Percentiles rank a stretch among this genome's conserved stretches.
Evolutionary conservation across 2,113 vertebrate genomes (phyloP).

Genomic region (Pholis gunnellus): DNA sequence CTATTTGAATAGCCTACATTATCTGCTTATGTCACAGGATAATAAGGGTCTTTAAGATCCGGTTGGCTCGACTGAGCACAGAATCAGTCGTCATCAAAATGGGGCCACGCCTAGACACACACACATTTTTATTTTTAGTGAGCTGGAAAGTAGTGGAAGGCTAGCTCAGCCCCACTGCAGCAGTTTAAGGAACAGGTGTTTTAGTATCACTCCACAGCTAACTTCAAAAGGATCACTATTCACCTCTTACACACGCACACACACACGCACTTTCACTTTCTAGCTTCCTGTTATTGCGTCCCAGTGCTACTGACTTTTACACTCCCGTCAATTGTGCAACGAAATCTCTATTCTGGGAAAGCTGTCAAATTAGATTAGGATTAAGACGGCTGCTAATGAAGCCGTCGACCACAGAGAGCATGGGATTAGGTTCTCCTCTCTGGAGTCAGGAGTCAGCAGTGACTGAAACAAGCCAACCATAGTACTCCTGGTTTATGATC

Average conservation of each 20-base stretch:
- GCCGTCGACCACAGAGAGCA: slow-evolving; percentile 40
- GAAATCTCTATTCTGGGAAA: slow-evolving; percentile 70
- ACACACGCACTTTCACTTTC: slow-evolving; percentile 16
- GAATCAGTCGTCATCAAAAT: slow-evolving; percentile 33
- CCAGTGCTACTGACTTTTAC: slow-evolving; percentile 18
- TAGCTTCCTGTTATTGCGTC: slow-evolving; percentile 41
- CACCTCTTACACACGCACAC: neutral
- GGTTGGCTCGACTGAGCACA: slow-evolving; percentile 8
- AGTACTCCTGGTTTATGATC: neutral
- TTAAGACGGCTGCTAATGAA: slow-evolving; percentile 71
- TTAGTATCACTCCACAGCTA: neutral
- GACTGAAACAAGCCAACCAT: slow-evolving; percentile 22
- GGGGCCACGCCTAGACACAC: neutral
- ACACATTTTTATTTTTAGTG: slow-evolving; percentile 16
- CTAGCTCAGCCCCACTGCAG: neutral
- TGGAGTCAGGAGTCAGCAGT: slow-evolving; percentile 52
- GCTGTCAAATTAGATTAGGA: slow-evolving; percentile 77
- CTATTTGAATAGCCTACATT: slow-evolving; percentile 16
- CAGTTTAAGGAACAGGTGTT: slow-evolving; percentile 10
- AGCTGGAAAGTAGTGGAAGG: neutral
- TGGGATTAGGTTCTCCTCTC: slow-evolving; percentile 61
- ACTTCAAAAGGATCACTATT: slow-evolving; percentile 15
- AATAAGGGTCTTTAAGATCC: slow-evolving; percentile 4
- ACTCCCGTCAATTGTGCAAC: slow-evolving; percentile 29
- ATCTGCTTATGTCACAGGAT: slow-evolving; percentile 57